Percentiles rank a stretch among this genome's conserved stretches.
Evolutionary conservation across 2,888 invertebrate species (phyloP).

Genomic region (Hoplodrina blanda): DNA sequence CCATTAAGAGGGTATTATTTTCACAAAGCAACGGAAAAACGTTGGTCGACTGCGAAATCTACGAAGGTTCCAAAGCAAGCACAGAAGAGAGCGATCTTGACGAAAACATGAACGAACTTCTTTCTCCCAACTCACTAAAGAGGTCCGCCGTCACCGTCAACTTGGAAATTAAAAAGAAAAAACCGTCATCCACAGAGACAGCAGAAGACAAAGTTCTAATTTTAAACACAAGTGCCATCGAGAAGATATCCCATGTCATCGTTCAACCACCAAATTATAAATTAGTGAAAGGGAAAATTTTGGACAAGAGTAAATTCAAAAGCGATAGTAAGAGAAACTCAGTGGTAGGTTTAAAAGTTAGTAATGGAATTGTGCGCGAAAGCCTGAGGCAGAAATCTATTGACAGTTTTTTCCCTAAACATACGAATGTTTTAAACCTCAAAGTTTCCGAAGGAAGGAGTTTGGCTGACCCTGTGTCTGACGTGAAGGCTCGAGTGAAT

Average conservation of each 20-base stretch:
- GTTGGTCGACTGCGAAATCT: constrained; percentile 77
- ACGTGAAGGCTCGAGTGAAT: constrained; percentile 49
- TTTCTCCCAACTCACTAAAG: constrained; percentile 67
- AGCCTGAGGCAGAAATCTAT: constrained; percentile 79
- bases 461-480: constrained; percentile 56
- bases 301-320: constrained; percentile 74
- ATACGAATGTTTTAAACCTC: constrained; percentile 66
- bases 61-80: constrained; percentile 73
- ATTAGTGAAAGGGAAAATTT: constrained; percentile 82
- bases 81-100: constrained; percentile 68
- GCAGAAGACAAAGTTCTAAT: constrained; percentile 86
- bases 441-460: constrained; percentile 61
- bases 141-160: constrained; percentile 78
- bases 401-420: constrained; percentile 75
- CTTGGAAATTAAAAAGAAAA: constrained; percentile 86
- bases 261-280: constrained; percentile 88
- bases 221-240: constrained; percentile 87
- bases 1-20: constrained; percentile 74
- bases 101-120: constrained; percentile 72
- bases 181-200: constrained; percentile 70
- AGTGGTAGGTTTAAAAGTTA: constrained; percentile 62
- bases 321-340: constrained; percentile 66
- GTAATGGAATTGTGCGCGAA: constrained; percentile 72
- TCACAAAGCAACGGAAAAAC: constrained; percentile 68
- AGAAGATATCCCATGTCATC: constrained; percentile 86